Evolutionary conservation across 1,140 invertebrate genomes (phyloP), one percentile per base, ranked within the genome.

Genomic region (Diuraphis noxia): DNA sequence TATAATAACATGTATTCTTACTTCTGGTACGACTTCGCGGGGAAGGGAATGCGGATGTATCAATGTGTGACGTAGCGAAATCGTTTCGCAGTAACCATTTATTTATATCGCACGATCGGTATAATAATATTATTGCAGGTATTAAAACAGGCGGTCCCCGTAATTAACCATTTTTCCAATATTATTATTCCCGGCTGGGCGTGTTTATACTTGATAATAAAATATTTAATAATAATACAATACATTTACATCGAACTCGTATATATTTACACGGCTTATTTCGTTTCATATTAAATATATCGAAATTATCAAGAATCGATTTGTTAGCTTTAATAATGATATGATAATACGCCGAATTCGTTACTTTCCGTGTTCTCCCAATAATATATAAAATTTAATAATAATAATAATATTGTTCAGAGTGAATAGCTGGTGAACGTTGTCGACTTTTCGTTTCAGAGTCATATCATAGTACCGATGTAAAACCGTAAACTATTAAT

Each of bases 41-140:
- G 30, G 56, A 72, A n/a, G 72, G 72, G 72, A 79, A 79, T 79
- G 72, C 72, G 34, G 72, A 79, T 79, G 30, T 63, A 63, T 63
- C 10, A n/a, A 63, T n/a, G 72, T 79, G 72, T 79, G n/a, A 79
- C 72, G 72, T 34, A 79, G 72, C n/a, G 34, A 79, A 79, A 79
- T 36, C 34, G 72, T 79, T 79, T 79, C 72, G 72, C 36, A 36
- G 56, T 72, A 72, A 72, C 56, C 56, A 72, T 72, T 72, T 72
- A 72, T 72, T 72, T 72, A n/a, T 72, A 72, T 72, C 56, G 30
- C 34, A 17, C 56, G 56, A 72, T 72, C 56, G 30, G 56, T 72
- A 72, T 72, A 72, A 72, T 72, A 72, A 72, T 72, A 72, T 72
- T 72, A 72, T 72, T 72, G 56, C 6, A 17, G 30, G 56, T 30